A percentile compares a stretch with the other conserved stretches of the same genome.
phyloP scores from a whole-genome alignment of 2,797 vertebrate genomes.

The Sebastes nivosus region DNA sequence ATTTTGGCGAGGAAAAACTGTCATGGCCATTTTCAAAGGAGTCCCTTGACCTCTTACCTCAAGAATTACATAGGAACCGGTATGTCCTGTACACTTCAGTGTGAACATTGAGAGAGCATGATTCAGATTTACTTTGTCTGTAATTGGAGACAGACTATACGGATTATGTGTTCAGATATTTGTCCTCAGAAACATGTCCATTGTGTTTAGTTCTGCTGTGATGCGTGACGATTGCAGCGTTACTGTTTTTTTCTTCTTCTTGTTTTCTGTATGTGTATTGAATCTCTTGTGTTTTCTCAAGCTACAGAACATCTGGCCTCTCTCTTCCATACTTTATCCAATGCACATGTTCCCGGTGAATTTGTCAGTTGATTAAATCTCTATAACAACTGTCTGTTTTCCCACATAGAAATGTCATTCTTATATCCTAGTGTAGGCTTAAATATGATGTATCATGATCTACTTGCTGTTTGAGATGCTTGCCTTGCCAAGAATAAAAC shows the following conservation, averaged over 20 bases:
- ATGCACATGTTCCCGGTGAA: not conserved
- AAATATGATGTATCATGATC: not conserved
- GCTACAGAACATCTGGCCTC: not conserved
- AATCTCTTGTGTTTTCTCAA: not conserved
- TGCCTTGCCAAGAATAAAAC: conserved; percentile 11
- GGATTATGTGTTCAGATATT: not conserved
- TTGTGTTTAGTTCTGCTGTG: not conserved
- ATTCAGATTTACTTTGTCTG: not conserved
- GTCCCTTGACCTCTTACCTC: no score
- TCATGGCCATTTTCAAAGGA: no score
- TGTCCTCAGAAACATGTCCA: not conserved
- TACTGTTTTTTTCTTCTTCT: no score
- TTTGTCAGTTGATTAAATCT: conserved; percentile 14
- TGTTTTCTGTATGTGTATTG: not conserved
- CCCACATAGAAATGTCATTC: not conserved
- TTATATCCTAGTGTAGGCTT: not conserved
- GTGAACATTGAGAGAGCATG: not conserved
- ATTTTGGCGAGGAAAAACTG: no score
- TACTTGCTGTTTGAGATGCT: not conserved
- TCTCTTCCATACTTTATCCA: not conserved
- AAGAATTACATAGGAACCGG: not conserved
- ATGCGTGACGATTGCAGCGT: not conserved
- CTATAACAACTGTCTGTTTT: not conserved
- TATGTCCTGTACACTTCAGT: not conserved
- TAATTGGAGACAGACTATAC: not conserved